Percentiles rank a stretch among this genome's conserved stretches.
phyloP scores from a whole-genome alignment of 2,797 vertebrate species.

The Pempheris klunzingeri region DNA sequence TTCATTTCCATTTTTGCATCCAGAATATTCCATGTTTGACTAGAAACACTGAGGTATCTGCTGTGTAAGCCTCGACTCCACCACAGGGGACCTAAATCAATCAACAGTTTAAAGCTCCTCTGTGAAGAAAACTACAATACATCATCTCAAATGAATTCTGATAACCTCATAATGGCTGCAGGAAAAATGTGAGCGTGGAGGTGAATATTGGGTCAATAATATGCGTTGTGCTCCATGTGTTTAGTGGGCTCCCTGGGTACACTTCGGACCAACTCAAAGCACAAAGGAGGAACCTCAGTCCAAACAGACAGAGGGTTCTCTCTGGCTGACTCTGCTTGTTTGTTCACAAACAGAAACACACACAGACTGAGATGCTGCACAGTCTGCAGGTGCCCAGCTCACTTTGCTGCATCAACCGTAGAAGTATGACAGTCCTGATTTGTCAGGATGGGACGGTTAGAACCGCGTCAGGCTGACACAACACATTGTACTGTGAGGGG shows the following conservation, averaged over 20 bases:
- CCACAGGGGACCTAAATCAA: background rate
- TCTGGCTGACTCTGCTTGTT: slow-evolving; percentile 1
- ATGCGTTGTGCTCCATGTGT: background rate
- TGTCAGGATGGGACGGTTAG: background rate
- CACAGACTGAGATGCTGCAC: background rate
- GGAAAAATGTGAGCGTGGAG: slow-evolving; percentile 13
- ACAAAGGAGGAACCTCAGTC: background rate
- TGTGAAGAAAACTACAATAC: slow-evolving; percentile 1
- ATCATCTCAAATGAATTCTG: slow-evolving; percentile 21
- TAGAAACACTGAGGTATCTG: background rate
- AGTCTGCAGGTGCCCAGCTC: background rate
- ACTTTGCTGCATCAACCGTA: slow-evolving; percentile 1
- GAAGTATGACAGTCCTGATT: slow-evolving; percentile 12
- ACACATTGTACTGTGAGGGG: background rate
- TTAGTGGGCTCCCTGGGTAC: background rate
- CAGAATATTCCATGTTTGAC: slow-evolving; percentile 3
- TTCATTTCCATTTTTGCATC: slow-evolving; percentile 3
- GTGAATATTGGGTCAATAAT: slow-evolving; percentile 19
- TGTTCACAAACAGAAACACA: slow-evolving; percentile 1
- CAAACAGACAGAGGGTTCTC: background rate
- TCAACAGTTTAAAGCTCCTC: slow-evolving; percentile 2
- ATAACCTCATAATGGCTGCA: slow-evolving; percentile 9
- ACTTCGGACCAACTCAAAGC: background rate
- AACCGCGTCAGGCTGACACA: background rate
- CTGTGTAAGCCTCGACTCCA: background rate